phyloP scores from a whole-genome alignment of 2,888 invertebrate genomes.

The Allolobophora icterica region DNA sequence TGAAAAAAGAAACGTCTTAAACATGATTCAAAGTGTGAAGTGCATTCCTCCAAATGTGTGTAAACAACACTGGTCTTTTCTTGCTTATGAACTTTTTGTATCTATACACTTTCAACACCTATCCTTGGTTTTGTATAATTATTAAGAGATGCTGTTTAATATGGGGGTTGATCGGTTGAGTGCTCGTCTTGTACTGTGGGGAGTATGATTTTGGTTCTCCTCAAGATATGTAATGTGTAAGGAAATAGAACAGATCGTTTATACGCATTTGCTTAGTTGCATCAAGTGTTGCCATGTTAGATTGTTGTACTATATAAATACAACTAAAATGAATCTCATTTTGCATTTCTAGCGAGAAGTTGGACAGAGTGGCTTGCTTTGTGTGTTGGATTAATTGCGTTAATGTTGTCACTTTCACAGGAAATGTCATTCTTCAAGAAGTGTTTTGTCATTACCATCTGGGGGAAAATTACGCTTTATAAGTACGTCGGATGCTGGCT shows the following conservation, averaged over 20 bases:
- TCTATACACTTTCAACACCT: background rate
- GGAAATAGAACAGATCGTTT: background rate
- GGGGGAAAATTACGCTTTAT: constrained; percentile 84
- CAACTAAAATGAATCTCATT: background rate
- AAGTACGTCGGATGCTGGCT: constrained; percentile 95
- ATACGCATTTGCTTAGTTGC: background rate
- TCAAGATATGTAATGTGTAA: background rate
- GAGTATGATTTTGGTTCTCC: background rate
- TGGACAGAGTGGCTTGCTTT: background rate
- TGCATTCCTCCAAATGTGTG: background rate
- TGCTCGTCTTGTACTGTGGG: background rate
- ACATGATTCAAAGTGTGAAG: background rate
- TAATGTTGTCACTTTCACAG: background rate
- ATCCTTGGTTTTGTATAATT: background rate
- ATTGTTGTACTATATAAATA: background rate
- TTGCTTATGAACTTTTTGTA: background rate
- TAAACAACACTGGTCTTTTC: background rate
- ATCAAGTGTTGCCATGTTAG: background rate
- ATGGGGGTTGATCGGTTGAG: background rate
- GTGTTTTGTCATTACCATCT: constrained; percentile 71
- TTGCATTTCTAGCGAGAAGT: background rate
- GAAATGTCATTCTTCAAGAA: constrained; percentile 60
- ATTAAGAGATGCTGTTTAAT: background rate
- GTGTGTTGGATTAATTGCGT: background rate
- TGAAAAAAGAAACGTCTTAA: background rate